Evolutionary conservation across 1,140 invertebrate species (phyloP), one percentile per base, ranked within the genome.

Genomic region (Drosophila chauvacae): DNA sequence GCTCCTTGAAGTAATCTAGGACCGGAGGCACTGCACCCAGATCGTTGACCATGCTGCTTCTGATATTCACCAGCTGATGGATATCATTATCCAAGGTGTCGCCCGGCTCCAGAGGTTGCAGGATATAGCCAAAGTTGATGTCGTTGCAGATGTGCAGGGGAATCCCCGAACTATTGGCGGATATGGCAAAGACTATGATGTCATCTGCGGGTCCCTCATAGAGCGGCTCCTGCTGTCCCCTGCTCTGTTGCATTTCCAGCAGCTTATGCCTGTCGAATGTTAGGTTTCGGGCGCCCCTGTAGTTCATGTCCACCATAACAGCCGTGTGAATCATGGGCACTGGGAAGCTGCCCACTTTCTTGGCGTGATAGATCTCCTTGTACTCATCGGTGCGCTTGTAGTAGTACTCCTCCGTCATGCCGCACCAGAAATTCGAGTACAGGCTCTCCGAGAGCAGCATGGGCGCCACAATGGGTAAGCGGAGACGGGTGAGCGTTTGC

Each of bases 391-490:
- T 97, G 91, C 98, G 94, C 55, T 95, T 92, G 91, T 99, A 99
- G 92, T 98, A 99, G 92, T 96, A 98, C 69, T 97, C 94, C 6
- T 95, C 93, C 2, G 95, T 95, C 96, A 99, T 98, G 13, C 96
- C 98, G 81, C 96, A 94, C 98, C 98, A 99, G 93, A 98, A 99
- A 92, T 99, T 99, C 18, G 97, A 98, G 93, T 99, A 99, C 33
- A 97, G 93, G 20, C 97, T 96, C 86, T 97, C 96, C 0, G 97
- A 97, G 68, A 95, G 94, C 7, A 99, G 92, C 95, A 98, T 96
- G 16, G 98, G 98, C 0, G 97, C 96, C 4, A 96, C 94, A 26
- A 97, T 92, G 5, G 94, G 93, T 14, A 95, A 77, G 35, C 95
- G 93, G 74, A 96, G 96, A 14, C 91, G 92, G 9, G 98, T 95